Evolutionary conservation across 2,888 invertebrate species (phyloP), one percentile per base, ranked within the genome.

Genomic region (Eupsilia transversa): DNA sequence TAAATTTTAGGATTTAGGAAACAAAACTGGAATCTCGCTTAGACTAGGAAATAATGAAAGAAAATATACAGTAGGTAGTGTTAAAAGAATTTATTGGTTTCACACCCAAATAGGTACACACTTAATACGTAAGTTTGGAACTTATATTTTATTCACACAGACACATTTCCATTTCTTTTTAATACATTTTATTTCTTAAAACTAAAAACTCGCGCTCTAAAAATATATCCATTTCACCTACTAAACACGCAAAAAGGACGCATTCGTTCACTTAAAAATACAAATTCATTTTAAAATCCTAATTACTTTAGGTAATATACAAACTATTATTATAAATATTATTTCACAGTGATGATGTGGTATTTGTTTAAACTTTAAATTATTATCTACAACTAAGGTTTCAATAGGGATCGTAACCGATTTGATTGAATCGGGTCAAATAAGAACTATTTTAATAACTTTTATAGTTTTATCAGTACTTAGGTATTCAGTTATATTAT

Each of bases 341-440:
- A 90, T 88, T 89, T 94, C 93, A 94, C 94, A 94, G 94, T 87
- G 87, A 89, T 90, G 93, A 94, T 94, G 94, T 94, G 94, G 94
- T 93, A 89, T 86, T 82, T 79, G 35, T 83, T 77, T 75, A 77
- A 79, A 74, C 77, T 78, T 59, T 81, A 79, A 66, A 75, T 81
- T 79, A 79, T 74, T 66, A 69, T 77, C 75, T 85, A 78, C 64
- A 74, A 23, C 71, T 87, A 86, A 73, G 65, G 64, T 38, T 84
- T 73, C 35, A 69, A 67, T 73, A 69, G 46, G 64, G 69, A 57
- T 67, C 73, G 59, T 23, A 46, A 69, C 43, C 23, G 66, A 69
- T 63, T 54, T 72, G 17, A 43, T 75, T 27, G 33, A 61, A 72
- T 56, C 27, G 3, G 30, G n/a, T 71, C 43, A 59, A 35, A 17